Evolutionary conservation across 2,113 vertebrate genomes (phyloP), one percentile per base, ranked within the genome.

Genomic region (Fukomys damarensis): DNA sequence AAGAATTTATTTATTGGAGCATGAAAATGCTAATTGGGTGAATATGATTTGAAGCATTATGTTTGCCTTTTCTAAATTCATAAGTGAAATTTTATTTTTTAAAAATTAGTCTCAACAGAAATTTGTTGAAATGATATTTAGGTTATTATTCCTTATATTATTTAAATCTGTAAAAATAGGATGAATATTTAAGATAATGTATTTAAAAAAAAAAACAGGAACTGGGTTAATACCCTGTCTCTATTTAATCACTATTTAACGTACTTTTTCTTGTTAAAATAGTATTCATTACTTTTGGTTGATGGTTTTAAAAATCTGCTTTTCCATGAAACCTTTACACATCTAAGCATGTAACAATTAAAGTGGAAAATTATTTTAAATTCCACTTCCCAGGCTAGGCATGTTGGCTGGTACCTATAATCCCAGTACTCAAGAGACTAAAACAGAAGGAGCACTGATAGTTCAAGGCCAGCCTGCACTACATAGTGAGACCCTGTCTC

Each of bases 241-340:
- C n/a, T 88, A 16, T 91, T 81, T 85, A 94, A 59, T 90, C n/a
- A 70, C n/a, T 88, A 16, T 91, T 81, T 85, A 94, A 59, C 81
- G 28, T 74, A 24, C 13, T 61, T 94, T 77, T 76, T 26, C 54
- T 19, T 46, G 52, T 83, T 91, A 82, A 91, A 86, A 52, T 86
- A 14, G 5, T 79, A 86, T 91, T 58, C 7, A 59, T 65, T 90
- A 19, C 35, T 80, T 74, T 24, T 65, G 9, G 80, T 86, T 86
- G 32, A 90, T 86, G 56, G 54, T 66, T 65, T 59, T 17, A 49
- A 91, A 93, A 86, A 89, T 20, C 30, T 5, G 17, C 38, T 35
- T 19, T 86, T 91, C 82, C 30, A 43, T 65, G 58, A 87, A 83
- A 68, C 20, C 35, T 84, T 68, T 30, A 70, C 20, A 54, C 59